Evolutionary conservation across 2,113 vertebrate species (phyloP).

Genomic region (Aleadryas rufinucha): DNA sequence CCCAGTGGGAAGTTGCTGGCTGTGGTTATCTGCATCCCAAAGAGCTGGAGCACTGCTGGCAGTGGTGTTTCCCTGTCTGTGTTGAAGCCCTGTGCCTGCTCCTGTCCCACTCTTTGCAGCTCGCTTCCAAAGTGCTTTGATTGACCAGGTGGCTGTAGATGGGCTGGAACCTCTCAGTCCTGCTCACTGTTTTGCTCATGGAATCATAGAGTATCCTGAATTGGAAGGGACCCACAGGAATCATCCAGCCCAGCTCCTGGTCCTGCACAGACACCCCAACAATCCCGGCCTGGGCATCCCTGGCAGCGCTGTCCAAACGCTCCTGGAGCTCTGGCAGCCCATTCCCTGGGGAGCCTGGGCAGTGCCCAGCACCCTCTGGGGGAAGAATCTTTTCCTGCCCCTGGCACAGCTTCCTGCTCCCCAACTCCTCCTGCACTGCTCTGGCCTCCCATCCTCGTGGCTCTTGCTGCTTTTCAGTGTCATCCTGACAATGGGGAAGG

Average conservation of each 20-base stretch:
- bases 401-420: background rate
- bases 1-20: background rate
- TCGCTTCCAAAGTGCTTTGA: background rate
- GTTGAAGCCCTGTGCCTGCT: background rate
- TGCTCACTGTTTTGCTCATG: background rate
- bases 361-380: background rate
- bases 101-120: background rate
- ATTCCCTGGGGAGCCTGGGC: background rate
- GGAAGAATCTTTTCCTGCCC: background rate
- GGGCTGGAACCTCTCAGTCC: background rate
- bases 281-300: background rate
- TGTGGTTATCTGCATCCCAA: background rate
- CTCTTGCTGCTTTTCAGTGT: background rate
- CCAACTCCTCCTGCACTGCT: background rate
- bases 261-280: background rate
- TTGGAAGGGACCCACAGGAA: no score
- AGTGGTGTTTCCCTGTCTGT: background rate
- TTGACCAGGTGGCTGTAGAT: background rate
- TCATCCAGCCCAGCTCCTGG: rapidly evolving
- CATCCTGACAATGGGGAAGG: background rate
- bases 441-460: background rate
- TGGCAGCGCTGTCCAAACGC: background rate
- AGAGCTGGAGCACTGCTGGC: background rate
- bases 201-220: background rate
- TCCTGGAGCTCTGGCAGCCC: background rate